These are phyloP conservation scores for Centroberyx gerrardi DNA, from an alignment of 2,797 vertebrate species.

Conservation along the genomic window DNA sequence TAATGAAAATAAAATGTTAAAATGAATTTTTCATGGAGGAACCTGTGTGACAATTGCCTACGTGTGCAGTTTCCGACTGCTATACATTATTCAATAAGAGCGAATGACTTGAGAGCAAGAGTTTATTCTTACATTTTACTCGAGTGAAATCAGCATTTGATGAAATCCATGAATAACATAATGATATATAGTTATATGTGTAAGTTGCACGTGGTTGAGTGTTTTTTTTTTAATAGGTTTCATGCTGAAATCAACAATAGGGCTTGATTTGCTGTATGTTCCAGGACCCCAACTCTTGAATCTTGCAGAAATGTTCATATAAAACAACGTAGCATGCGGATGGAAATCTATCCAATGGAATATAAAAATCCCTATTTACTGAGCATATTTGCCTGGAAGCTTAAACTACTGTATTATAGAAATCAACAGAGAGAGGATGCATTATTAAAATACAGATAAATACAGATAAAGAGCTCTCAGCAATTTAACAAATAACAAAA, in stretches of 20 bases:
- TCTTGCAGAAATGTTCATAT: slow-evolving; percentile 24
- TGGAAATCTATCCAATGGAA: slow-evolving; percentile 15
- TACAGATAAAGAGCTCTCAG: slow-evolving; percentile 39
- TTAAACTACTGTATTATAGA: slow-evolving; percentile 20
- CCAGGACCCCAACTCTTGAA: slow-evolving; percentile 10
- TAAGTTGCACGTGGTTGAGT: slow-evolving; percentile 37
- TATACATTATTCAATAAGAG: slow-evolving; percentile 83
- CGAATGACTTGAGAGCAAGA: slow-evolving; percentile 54
- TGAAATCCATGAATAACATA: slow-evolving; percentile 66
- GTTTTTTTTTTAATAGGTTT: slow-evolving; percentile 5
- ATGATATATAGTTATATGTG: slow-evolving; percentile 54
- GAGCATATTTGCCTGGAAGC: slow-evolving; percentile 27
- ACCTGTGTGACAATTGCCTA: slow-evolving; percentile 82
- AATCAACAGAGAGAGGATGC: slow-evolving; percentile 40
- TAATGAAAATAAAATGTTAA: slow-evolving; percentile 84
- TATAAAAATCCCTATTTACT: slow-evolving; percentile 21
- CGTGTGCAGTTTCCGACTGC: slow-evolving; percentile 71
- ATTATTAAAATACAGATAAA: slow-evolving; percentile 44
- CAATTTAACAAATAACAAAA: slow-evolving; percentile 17
- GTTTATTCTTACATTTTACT: slow-evolving; percentile 71
- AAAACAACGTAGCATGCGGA: slow-evolving; percentile 10
- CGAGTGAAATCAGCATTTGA: slow-evolving; percentile 56
- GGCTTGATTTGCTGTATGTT: background rate
- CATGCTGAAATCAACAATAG: slow-evolving; percentile 18
- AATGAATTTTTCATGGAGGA: slow-evolving; percentile 86